These are phyloP conservation scores for Sebastes aleutianus DNA, from an alignment of 2,797 vertebrate species.

Conservation along the genomic window DNA sequence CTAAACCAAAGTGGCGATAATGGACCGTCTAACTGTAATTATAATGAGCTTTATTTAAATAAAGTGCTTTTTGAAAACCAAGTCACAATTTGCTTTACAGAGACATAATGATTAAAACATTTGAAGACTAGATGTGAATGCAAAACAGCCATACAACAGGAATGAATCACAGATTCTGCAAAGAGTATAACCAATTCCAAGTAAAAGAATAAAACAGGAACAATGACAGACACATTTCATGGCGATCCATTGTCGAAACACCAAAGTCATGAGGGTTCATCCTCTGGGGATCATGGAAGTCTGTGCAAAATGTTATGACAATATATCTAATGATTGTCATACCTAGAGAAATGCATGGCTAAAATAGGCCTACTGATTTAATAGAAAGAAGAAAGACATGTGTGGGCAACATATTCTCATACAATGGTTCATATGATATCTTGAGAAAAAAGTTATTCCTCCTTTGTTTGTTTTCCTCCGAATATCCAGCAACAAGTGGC, in stretches of 20 bases:
- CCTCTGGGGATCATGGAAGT: not conserved
- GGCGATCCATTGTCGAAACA: not conserved
- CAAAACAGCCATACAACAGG: not conserved
- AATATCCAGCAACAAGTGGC: no score
- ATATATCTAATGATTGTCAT: not conserved
- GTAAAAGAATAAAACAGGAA: not conserved
- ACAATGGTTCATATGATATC: no score
- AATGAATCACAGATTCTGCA: not conserved
- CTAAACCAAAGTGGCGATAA: constrained; percentile 28
- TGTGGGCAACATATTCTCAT: not conserved
- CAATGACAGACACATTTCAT: not conserved
- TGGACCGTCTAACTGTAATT: constrained; percentile 8
- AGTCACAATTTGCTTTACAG: constrained; percentile 2
- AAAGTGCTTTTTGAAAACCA: constrained; percentile 10
- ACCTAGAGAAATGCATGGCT: not conserved
- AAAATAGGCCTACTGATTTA: not conserved
- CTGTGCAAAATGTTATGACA: not conserved
- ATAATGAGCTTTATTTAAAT: constrained; percentile 18
- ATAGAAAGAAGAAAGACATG: not conserved
- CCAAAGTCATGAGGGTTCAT: not conserved
- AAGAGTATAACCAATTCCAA: not conserved
- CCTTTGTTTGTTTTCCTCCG: no score
- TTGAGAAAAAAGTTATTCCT: no score
- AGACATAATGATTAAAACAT: constrained; percentile 13
- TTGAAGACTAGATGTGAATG: not conserved